Conservation (phyloP, 2,888 invertebrate genomes). For the Cantharis rustica region DNA sequence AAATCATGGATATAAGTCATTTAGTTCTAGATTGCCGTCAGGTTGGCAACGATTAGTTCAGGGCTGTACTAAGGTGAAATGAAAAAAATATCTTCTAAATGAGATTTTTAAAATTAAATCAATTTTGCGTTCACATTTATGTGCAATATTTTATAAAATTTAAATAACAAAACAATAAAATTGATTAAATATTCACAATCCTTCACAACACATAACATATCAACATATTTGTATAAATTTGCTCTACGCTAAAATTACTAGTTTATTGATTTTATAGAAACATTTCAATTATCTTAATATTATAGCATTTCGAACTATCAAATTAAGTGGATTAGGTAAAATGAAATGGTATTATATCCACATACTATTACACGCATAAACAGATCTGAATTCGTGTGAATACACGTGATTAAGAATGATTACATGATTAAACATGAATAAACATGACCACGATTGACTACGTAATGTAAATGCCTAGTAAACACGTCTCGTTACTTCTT, state of each 20-base stretch:
- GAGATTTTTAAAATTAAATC: no score
- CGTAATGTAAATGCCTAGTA: background rate
- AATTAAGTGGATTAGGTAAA: background rate
- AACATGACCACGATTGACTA: background rate
- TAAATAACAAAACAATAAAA: no score
- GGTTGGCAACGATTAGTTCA: no score
- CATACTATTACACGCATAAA: background rate
- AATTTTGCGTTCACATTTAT: background rate
- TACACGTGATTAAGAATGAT: conserved; percentile 3
- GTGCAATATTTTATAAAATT: background rate
- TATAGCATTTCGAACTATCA: background rate
- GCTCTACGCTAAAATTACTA: background rate
- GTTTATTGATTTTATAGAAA: background rate
- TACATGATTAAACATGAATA: background rate
- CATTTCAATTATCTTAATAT: background rate
- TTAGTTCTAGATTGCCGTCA: no score
- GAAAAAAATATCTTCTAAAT: no score
- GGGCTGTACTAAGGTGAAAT: no score
- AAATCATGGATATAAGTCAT: no score
- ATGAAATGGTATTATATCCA: background rate
- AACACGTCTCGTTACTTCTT: conserved; percentile 5
- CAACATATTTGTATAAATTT: background rate
- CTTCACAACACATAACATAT: background rate
- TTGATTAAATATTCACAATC: background rate
- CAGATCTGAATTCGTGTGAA: background rate